phyloP scores from a whole-genome alignment of 2,113 vertebrate species.

The Nyctereutes procyonoides region DNA sequence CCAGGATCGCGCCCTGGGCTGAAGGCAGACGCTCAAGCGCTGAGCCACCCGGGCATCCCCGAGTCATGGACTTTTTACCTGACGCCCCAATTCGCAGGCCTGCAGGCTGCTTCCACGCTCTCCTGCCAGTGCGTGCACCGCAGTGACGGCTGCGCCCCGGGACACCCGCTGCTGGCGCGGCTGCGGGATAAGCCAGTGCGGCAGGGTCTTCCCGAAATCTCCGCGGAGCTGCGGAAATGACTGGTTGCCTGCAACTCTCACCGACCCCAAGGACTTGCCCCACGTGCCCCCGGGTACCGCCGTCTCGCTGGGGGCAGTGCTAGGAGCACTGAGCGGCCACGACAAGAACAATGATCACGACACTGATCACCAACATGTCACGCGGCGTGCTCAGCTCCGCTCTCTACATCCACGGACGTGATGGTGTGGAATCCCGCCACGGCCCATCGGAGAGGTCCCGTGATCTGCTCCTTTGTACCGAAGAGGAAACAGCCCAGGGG shows the following conservation, averaged over 20 bases:
- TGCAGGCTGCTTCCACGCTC: not conserved
- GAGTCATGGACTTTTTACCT: not conserved
- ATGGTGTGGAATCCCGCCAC: not conserved
- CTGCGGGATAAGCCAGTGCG: not conserved
- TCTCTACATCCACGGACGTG: fast-evolving
- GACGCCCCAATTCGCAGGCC: not conserved
- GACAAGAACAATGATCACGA: not conserved
- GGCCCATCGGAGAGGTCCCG: not conserved
- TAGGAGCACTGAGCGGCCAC: not conserved
- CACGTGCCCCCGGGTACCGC: not conserved
- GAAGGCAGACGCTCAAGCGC: too few relatives aligned
- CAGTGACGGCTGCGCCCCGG: fast-evolving
- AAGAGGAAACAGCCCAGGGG: not conserved
- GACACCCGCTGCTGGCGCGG: not conserved
- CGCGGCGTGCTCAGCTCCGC: not conserved
- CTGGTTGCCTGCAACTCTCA: not conserved
- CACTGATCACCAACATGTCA: too few relatives aligned
- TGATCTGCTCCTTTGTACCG: not conserved
- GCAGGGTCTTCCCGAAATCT: not conserved
- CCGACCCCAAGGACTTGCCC: not conserved
- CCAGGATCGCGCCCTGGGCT: too few relatives aligned
- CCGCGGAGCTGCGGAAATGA: not conserved
- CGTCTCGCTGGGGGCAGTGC: not conserved
- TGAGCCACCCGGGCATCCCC: too few relatives aligned
- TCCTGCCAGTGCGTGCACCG: not conserved